These are phyloP conservation scores for Drosophila micromelanica DNA, from an alignment of 1,140 invertebrate species.

Conservation along the genomic window DNA sequence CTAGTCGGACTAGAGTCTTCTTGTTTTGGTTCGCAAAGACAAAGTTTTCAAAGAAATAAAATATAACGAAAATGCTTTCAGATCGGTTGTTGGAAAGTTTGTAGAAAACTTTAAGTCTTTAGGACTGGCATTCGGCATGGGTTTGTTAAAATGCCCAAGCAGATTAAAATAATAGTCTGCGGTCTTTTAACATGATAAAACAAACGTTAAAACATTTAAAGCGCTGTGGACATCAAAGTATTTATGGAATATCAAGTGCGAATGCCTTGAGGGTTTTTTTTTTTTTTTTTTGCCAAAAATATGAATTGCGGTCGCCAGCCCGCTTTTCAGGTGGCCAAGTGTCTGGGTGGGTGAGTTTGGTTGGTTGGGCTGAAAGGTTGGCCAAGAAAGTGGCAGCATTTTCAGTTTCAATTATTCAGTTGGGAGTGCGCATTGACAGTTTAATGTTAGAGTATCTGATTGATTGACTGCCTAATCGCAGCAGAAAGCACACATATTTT, in stretches of 20 bases:
- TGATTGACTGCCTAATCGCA: conserved; percentile 8
- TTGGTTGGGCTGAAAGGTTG: conserved; percentile 5
- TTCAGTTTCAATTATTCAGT: conserved; percentile 64
- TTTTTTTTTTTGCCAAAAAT: not conserved
- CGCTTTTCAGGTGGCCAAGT: conserved; percentile 1
- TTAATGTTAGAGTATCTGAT: conserved; percentile 9
- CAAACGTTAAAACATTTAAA: no score
- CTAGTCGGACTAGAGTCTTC: no score
- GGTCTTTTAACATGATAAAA: no score
- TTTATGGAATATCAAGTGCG: conserved; percentile 38
- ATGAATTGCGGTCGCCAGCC: no score
- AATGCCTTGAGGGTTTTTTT: conserved; percentile 29
- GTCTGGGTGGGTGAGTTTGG: conserved; percentile 2
- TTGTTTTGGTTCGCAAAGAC: no score
- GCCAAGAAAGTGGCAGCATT: conserved; percentile 3
- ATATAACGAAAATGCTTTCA: no score
- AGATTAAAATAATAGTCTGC: not conserved
- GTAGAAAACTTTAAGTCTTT: no score
- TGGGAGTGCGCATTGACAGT: conserved; percentile 32
- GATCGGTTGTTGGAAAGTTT: no score
- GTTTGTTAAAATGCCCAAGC: not conserved
- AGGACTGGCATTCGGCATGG: not conserved
- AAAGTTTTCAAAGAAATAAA: no score
- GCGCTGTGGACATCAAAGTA: not conserved
- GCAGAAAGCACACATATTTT: no score